A percentile compares a stretch with the other conserved stretches of the same genome.
Evolutionary conservation across 2,888 invertebrate species (phyloP).

Genomic region (Pseudoips prasinana): DNA sequence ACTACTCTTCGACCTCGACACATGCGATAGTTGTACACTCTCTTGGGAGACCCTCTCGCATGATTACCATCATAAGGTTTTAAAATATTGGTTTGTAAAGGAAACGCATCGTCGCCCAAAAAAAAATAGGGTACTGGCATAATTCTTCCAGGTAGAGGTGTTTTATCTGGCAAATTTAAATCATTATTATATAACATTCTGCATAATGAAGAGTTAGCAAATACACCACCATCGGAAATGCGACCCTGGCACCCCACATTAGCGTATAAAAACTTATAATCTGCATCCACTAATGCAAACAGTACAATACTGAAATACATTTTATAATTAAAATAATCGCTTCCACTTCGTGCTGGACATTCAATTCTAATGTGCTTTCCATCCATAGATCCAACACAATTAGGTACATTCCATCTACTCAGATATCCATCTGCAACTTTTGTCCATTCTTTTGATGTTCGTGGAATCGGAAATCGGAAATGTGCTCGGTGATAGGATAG

Average conservation of each 20-base stretch:
- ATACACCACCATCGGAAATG: constrained; percentile 20
- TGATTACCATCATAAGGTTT: constrained; percentile 22
- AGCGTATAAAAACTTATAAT: constrained; percentile 41
- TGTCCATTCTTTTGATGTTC: constrained; percentile 9
- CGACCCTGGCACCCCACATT: constrained; percentile 22
- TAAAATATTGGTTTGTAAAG: constrained; percentile 12
- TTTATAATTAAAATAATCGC: constrained; percentile 41
- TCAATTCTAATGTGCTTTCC: constrained; percentile 7
- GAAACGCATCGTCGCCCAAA: constrained; percentile 12
- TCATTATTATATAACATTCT: constrained; percentile 10
- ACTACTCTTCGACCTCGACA: constrained; percentile 20
- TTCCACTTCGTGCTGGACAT: constrained; percentile 28
- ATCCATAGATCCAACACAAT: constrained; percentile 6
- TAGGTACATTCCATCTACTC: constrained; percentile 8
- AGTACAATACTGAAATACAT: constrained; percentile 42
- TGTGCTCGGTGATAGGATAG: constrained; percentile 15
- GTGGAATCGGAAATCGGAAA: constrained; percentile 10
- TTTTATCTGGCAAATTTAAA: constrained; percentile 17
- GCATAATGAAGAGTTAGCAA: constrained; percentile 13
- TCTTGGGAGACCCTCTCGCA: constrained; percentile 12
- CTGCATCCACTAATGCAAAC: constrained; percentile 40
- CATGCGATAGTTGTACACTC: constrained; percentile 19
- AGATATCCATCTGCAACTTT: constrained; percentile 13
- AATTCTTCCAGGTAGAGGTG: constrained; percentile 17
- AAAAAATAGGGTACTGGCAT: constrained; percentile 6